Percentiles rank a stretch among this genome's conserved stretches.
Conservation (phyloP, 2,113 vertebrate genomes). For the Protobothrops mucrosquamatus region DNA sequence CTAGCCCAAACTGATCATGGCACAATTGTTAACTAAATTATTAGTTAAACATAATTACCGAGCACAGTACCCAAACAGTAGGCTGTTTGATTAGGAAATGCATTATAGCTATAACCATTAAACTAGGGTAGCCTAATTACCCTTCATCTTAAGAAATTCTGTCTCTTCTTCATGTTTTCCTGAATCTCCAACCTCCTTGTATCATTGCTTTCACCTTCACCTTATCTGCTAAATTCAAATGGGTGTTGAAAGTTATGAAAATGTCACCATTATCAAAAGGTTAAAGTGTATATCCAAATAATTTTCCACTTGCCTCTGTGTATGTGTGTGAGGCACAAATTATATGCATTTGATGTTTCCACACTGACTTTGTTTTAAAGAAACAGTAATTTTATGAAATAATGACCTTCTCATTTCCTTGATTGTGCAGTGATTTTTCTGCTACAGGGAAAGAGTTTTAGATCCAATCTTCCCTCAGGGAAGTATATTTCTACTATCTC, state of each 20-base stretch:
- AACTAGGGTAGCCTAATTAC: background rate
- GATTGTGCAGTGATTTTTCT: accelerated
- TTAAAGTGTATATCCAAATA: background rate
- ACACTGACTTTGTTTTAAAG: background rate
- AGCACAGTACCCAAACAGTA: background rate
- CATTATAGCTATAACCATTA: background rate
- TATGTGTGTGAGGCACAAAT: background rate
- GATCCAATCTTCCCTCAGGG: background rate
- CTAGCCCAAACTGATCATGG: background rate
- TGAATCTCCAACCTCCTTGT: background rate
- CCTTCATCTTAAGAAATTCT: background rate
- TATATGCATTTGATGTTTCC: background rate
- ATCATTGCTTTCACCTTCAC: background rate
- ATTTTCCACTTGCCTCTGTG: background rate
- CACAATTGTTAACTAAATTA: background rate
- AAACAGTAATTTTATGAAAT: background rate
- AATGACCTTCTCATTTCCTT: background rate
- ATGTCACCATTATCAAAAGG: background rate
- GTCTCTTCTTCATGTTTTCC: background rate
- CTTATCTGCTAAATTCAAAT: background rate
- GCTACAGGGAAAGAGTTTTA: background rate
- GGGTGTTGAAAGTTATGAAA: background rate
- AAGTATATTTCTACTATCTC: accelerated
- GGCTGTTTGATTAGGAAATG: background rate
- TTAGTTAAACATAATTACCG: background rate